phyloP scores from a whole-genome alignment of 2,113 vertebrate genomes.

The Phrynocephalus versicolor region DNA sequence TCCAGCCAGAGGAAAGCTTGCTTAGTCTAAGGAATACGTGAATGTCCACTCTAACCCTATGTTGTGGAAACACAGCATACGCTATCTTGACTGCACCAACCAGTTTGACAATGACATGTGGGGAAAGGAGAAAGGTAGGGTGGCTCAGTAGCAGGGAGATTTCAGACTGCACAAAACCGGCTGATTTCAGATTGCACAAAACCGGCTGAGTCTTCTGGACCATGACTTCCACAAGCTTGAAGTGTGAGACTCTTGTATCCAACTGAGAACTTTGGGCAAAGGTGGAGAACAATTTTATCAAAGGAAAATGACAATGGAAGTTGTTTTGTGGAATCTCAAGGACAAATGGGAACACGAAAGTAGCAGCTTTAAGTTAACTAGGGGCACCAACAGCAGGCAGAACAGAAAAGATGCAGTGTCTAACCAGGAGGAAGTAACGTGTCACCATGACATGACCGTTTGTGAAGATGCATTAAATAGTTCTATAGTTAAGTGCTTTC shows the following conservation, averaged over 20 bases:
- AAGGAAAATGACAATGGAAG: slow-evolving; percentile 23
- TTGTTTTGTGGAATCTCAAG: slow-evolving; percentile 45
- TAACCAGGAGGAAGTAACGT: slow-evolving; percentile 67
- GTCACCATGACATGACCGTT: slow-evolving; percentile 51
- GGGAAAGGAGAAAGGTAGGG: slow-evolving; percentile 24
- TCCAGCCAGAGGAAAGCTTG: slow-evolving; percentile 14
- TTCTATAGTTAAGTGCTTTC: slow-evolving; percentile 71
- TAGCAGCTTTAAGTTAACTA: slow-evolving; percentile 59
- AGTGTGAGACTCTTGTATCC: slow-evolving; percentile 36
- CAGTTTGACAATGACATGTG: background rate
- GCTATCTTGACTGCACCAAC: background rate
- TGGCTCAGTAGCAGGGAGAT: slow-evolving; percentile 29
- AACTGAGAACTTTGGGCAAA: slow-evolving; percentile 51
- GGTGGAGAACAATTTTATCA: slow-evolving; percentile 45
- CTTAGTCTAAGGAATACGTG: background rate
- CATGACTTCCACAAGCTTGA: slow-evolving; percentile 42
- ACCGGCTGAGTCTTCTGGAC: slow-evolving; percentile 35
- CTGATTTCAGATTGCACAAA: slow-evolving; percentile 20
- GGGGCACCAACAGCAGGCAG: slow-evolving; percentile 40
- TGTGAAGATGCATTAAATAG: slow-evolving; percentile 66
- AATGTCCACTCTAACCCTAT: background rate
- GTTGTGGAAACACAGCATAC: background rate
- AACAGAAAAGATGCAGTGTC: slow-evolving; percentile 53
- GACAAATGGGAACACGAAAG: slow-evolving; percentile 63
- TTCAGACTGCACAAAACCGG: slow-evolving; percentile 25